Evolutionary conservation across 2,797 vertebrate genomes (phyloP), one percentile per base, ranked within the genome.

Genomic region (Sebastolobus alascanus): DNA sequence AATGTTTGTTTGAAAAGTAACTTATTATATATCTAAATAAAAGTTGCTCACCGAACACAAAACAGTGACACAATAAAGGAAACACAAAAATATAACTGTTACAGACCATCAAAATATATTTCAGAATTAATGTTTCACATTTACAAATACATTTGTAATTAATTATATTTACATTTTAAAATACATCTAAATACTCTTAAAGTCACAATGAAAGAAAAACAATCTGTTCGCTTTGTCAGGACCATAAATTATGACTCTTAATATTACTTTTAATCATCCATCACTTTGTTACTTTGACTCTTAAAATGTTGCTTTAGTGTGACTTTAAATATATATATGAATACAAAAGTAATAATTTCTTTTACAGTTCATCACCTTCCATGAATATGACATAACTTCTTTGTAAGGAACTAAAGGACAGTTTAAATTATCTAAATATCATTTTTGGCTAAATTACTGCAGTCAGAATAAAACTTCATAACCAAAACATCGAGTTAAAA

Each of bases 111-210:
- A 83, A 75, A 76, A 73, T 81, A 75, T 77, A 83, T 84, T 86
- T 85, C 37, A 84, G 2, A 68, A 66, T 81, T 33, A 77, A 68
- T 71, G 82, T 82, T 79, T 68, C 73, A 77, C 67, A 86, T 77
- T 31, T 46, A 79, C 43, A 87, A 64, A 70, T 68, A 73, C 64
- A 77, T 64, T 79, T 77, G 14, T 35, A 77, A 80, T 63, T 16
- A 1, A 77, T 82, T 80, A 65, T 75, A 89, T 86, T 81, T 89
- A 86, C 82, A 84, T 68, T 67, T 72, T 35, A 31, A 82, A 85
- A 85, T 2, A 85, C 27, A 64, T 81, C 25, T 79, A 76, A 81
- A 78, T 78, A 61, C 10, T 69, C 29, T 78, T 60, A 63, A 74
- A 54, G 72, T 77, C 71, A 78, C 46, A 27, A 55, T 82, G 77